A percentile compares a stretch with the other conserved stretches of the same genome.
Evolutionary conservation across 2,888 invertebrate species (phyloP).

Genomic region (Rotaria sp.): DNA sequence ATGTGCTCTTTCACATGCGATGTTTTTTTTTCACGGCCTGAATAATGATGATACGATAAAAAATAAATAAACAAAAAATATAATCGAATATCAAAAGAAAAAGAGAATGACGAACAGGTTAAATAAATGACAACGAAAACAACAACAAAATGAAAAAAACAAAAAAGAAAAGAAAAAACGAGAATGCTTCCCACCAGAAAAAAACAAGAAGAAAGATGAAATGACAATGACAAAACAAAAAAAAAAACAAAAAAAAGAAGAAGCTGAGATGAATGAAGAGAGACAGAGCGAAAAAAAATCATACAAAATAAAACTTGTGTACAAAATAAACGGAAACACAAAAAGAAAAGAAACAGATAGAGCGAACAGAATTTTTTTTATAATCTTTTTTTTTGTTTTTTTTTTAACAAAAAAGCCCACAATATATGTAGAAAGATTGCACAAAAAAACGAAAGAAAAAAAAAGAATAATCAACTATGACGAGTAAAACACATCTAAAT

Average conservation of each 20-base stretch:
- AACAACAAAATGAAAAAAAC: conserved; percentile 6
- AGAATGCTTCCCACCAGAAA: conserved; percentile 6
- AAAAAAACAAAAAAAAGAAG: conserved; percentile 26
- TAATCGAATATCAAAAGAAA: conserved; percentile 13
- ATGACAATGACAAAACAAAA: conserved; percentile 32
- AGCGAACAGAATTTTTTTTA: neutral
- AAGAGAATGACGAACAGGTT: conserved; percentile 5
- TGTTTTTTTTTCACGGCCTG: conserved; percentile 12
- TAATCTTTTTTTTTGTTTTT: neutral
- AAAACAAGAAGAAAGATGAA: neutral
- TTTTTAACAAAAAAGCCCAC: conserved; percentile 9
- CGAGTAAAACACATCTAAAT: conserved; percentile 1
- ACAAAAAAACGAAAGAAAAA: conserved; percentile 31
- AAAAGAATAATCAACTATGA: neutral
- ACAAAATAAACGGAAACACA: conserved; percentile 30
- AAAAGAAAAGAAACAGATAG: conserved; percentile 29
- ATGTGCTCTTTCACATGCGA: neutral
- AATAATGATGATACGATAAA: conserved; percentile 13
- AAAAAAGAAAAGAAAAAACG: neutral
- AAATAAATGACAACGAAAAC: conserved; percentile 9
- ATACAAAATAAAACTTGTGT: conserved; percentile 20
- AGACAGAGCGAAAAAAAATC: neutral
- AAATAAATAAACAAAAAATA: conserved; percentile 24
- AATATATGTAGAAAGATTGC: conserved; percentile 31
- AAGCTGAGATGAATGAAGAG: conserved; percentile 13